Evolutionary conservation across 2,797 vertebrate species (phyloP), one percentile per base, ranked within the genome.

Genomic region (Artibeus jamaicensis): DNA sequence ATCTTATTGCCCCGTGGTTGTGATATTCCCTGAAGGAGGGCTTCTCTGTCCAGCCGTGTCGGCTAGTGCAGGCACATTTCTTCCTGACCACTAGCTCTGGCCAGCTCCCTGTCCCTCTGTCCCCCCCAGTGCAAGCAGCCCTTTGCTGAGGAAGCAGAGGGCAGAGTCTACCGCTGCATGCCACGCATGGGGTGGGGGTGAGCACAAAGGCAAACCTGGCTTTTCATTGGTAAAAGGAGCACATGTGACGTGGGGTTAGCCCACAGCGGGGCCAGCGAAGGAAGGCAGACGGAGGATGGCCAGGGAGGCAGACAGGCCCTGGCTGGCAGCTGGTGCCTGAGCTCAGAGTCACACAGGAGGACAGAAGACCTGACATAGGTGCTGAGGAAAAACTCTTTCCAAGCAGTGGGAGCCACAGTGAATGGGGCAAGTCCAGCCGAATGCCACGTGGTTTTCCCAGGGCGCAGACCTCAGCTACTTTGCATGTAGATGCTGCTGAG

Each of bases 131-230:
- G 5, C n/a, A n/a, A 93, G 34, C 37, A 42, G 29, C 53, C 59
- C n/a, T 71, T 71, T 93, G 91, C 88, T 81, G 91, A 96, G 76
- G 50, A 86, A 50, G 50, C 89, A 89, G 70, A 91, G 91, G 77
- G n/a, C 86, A 78, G 68, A 73, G 88, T 74, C 65, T 68, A 73
- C n/a, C 2, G 77, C 24, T 1, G 24, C n/a, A 0, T 0, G 44
- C 29, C 7, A 2, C 15, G 22, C n/a, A 5, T 2, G 42, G 57
- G 12, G 6, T 12, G 12, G 59, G 12, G 15, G 37, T 50, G 12
- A 86, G 67, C 55, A 14, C 48, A 55, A 44, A 73, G 42, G 55
- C 57, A 83, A n/a, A 46, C 48, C 46, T 91, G 83, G 55, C 74
- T 91, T 86, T 62, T 65, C 59, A 59, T 70, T 55, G 86, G 76